Evolutionary conservation across 2,797 vertebrate species (phyloP).

Genomic region (Enteromius fasciolatus): DNA sequence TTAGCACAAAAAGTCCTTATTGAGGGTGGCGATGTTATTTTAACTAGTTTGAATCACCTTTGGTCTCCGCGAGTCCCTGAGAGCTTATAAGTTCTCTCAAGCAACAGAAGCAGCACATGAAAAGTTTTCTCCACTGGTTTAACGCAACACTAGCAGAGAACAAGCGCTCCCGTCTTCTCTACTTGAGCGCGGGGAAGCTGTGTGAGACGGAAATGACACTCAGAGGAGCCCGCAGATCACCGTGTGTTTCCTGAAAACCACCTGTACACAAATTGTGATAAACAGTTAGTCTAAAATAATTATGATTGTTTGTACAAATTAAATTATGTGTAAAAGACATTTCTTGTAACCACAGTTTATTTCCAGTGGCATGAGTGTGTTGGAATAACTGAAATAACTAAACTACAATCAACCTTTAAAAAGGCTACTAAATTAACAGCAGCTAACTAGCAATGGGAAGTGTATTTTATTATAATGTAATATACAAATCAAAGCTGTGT

Average conservation of each 20-base stretch:
- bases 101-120: constrained; percentile 75
- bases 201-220: constrained; percentile 34
- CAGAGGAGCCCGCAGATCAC: constrained; percentile 1
- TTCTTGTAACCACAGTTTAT: constrained; percentile 8
- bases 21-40: constrained; percentile 80
- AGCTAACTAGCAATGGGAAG: not conserved
- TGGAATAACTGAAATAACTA: not conserved
- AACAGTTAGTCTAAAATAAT: constrained; percentile 28
- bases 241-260: constrained; percentile 30
- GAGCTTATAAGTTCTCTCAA: constrained; percentile 78
- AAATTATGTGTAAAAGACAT: not conserved
- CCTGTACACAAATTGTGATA: constrained; percentile 38
- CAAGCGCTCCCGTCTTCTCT: constrained; percentile 74
- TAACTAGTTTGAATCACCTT: constrained; percentile 75
- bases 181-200: constrained; percentile 12
- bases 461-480: not conserved
- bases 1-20: constrained; percentile 78
- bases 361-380: not conserved
- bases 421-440: not conserved
- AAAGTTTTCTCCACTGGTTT: constrained; percentile 75
- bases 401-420: not conserved
- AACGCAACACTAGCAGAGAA: constrained; percentile 73
- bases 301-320: constrained; percentile 6
- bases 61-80: constrained; percentile 74
- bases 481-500: not conserved